Conservation (phyloP, 2,888 invertebrate genomes). For the Spodoptera picta region DNA sequence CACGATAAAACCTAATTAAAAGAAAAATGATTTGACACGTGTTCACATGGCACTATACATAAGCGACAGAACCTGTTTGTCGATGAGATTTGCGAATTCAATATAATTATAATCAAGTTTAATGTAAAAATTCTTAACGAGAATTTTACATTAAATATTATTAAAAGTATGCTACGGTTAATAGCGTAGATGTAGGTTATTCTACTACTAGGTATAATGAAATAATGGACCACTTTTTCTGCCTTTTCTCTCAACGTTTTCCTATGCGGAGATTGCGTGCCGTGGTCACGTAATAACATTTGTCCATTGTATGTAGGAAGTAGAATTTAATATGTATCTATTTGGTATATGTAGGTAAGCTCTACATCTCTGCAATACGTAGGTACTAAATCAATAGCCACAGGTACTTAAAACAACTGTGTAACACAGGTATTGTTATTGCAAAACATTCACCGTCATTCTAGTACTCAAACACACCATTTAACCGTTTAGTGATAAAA, state of each 20-base stretch:
- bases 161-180: too few species aligned
- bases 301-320: neutral
- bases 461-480: neutral
- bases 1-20: constrained; percentile 16
- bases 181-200: too few species aligned
- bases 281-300: too few species aligned
- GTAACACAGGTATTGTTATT: constrained; percentile 31
- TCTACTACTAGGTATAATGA: too few species aligned
- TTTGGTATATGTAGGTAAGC: constrained; percentile 3
- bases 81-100: too few species aligned
- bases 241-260: too few species aligned
- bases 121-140: too few species aligned
- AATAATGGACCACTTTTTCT: too few species aligned
- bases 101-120: too few species aligned
- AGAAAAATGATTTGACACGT: constrained; percentile 22
- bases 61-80: neutral
- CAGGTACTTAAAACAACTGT: constrained; percentile 32
- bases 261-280: too few species aligned
- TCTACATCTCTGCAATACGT: constrained; percentile 2
- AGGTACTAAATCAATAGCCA: constrained; percentile 13
- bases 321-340: neutral
- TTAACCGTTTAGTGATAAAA: too few species aligned
- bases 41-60: constrained; percentile 1
- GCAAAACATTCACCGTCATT: constrained; percentile 10
- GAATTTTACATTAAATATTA: too few species aligned